Evolutionary conservation across 2,113 vertebrate genomes (phyloP).

Genomic region (Halichoerus grypus): DNA sequence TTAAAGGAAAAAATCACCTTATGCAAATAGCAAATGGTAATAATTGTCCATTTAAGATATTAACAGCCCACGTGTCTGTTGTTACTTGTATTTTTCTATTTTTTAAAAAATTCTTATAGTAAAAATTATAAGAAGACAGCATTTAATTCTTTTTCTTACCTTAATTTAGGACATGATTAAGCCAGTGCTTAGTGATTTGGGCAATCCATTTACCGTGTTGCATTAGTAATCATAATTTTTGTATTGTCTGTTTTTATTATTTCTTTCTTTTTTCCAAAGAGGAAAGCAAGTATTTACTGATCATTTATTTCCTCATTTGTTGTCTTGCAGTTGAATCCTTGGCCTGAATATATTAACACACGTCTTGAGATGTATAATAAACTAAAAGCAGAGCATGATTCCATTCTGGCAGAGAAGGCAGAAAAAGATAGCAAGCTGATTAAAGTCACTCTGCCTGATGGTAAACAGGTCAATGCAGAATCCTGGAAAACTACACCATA

Average conservation of each 20-base stretch:
- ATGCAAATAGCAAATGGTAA: neutral
- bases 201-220: neutral
- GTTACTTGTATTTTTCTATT: neutral
- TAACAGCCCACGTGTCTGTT: neutral
- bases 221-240: neutral
- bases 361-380: conserved; percentile 95
- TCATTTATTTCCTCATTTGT: conserved; percentile 35
- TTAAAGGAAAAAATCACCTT: neutral
- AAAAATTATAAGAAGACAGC: neutral
- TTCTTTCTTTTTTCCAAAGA: neutral
- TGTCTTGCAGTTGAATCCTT: conserved; percentile 90
- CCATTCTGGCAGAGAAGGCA: conserved; percentile 92
- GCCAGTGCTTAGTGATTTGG: neutral
- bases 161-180: neutral
- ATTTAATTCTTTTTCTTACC: neutral
- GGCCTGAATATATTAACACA: conserved; percentile 94
- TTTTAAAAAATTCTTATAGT: neutral
- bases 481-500: conserved; percentile 98
- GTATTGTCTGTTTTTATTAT: neutral
- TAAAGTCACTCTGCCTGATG: conserved; percentile 95
- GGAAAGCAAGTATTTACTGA: neutral
- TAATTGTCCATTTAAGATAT: neutral
- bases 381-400: conserved; percentile 95
- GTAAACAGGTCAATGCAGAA: conserved; percentile 94
- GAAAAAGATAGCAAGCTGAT: conserved; percentile 92